These are phyloP conservation scores for Drosophila neonasuta DNA, from an alignment of 2,888 invertebrate genomes.

Conservation along the genomic window DNA sequence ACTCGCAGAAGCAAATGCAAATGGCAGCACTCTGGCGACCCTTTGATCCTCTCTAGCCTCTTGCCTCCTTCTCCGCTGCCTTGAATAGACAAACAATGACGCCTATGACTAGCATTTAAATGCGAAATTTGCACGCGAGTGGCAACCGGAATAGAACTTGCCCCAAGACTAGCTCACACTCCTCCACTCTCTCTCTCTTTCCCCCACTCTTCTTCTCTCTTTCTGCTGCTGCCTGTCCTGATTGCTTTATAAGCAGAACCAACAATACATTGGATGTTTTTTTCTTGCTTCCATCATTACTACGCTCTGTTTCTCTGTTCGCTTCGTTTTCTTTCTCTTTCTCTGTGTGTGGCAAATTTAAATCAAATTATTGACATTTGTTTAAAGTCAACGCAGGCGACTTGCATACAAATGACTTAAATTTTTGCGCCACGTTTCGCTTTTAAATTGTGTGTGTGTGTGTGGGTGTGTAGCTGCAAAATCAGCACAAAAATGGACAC, in stretches of 20 bases:
- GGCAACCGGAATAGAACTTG: slow-evolving; percentile 55
- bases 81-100: slow-evolving; percentile 64
- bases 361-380: slow-evolving; percentile 78
- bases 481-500: slow-evolving; percentile 72
- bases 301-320: neutral
- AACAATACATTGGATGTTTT: slow-evolving; percentile 37
- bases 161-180: slow-evolving; percentile 14
- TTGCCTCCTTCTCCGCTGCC: neutral
- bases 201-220: too few species aligned
- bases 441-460: slow-evolving; percentile 42
- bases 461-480: slow-evolving; percentile 58
- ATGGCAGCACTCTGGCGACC: slow-evolving; percentile 30
- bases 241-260: slow-evolving; percentile 65
- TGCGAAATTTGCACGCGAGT: slow-evolving; percentile 76
- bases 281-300: slow-evolving; percentile 5
- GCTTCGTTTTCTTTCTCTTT: slow-evolving; percentile 3
- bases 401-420: slow-evolving; percentile 72
- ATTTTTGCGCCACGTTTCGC: slow-evolving; percentile 31
- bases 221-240: slow-evolving; percentile 35
- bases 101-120: slow-evolving; percentile 76
- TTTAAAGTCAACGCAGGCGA: slow-evolving; percentile 66
- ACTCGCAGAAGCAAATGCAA: slow-evolving; percentile 55
- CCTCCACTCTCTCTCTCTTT: slow-evolving; percentile 2
- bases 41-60: neutral
- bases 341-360: slow-evolving; percentile 64